A percentile compares a stretch with the other conserved stretches of the same genome.
phyloP scores from a whole-genome alignment of 1,140 invertebrate species.

The Antheraea pernyi region DNA sequence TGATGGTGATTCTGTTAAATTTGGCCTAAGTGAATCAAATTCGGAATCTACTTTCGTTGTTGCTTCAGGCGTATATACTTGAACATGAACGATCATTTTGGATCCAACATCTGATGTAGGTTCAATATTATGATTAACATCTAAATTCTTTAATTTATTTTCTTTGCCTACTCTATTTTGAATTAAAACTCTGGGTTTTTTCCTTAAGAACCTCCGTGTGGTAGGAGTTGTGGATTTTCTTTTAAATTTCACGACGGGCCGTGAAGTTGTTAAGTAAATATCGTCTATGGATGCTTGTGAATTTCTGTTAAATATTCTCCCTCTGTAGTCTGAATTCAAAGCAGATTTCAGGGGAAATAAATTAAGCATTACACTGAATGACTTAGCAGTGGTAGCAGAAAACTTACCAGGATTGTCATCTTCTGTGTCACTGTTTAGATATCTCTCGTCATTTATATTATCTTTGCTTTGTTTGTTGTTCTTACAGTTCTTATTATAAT shows the following conservation, averaged over 20 bases:
- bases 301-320: conserved; percentile 16
- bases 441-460: conserved; percentile 4
- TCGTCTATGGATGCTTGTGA: conserved; percentile 28
- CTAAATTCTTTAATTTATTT: background rate
- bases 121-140: background rate
- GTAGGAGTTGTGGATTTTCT: conserved; percentile 44
- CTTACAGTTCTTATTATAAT: conserved; percentile 24
- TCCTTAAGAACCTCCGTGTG: conserved; percentile 24
- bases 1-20: conserved; percentile 16
- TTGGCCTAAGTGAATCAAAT: conserved; percentile 5
- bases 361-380: conserved; percentile 53
- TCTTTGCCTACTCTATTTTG: background rate
- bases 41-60: conserved; percentile 18
- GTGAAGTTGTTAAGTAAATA: conserved; percentile 58
- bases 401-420: too few relatives aligned
- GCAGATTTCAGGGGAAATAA: conserved; percentile 37
- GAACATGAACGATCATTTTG: conserved; percentile 49
- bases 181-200: background rate
- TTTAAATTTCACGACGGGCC: conserved; percentile 53
- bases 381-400: conserved; percentile 28
- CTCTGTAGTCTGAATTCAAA: conserved; percentile 17
- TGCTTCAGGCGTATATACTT: conserved; percentile 38
- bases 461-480: conserved; percentile 10
- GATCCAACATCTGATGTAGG: conserved; percentile 9
- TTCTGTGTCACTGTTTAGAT: conserved; percentile 5